Evolutionary conservation across 1,140 invertebrate genomes (phyloP), one percentile per base, ranked within the genome.

Genomic region (Eueides isabella): DNA sequence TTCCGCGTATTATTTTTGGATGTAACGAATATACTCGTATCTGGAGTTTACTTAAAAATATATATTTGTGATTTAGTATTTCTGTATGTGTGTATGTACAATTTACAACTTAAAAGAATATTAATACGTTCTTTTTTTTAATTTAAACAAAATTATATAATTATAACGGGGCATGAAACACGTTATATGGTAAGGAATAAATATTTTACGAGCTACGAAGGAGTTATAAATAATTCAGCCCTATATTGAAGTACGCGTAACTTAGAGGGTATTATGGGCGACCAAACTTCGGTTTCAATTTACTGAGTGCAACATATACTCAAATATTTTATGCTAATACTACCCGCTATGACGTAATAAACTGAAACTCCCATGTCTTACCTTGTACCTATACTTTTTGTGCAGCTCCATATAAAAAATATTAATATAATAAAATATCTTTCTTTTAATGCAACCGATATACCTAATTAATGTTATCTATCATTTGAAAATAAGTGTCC

Each of bases 261-360:
- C 65, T 62, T 23, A 61, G 33, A 68, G 64, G 67, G 48, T 74
- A 61, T 61, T 74, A 71, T 75, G 69, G 66, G 64, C 69, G 35
- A 61, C 65, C 11, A 69, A 74, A 74, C 64, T 67, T 75, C 74
- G 38, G 68, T 71, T 75, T 75, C 79, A 84, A 80, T 86, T 82
- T 80, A 79, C 67, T 71, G 77, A 83, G 81, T 85, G 84, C 68
- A 68, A 19, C 35, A 66, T 68, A 68, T n/a, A 80, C 80, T 81
- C 78, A 70, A 79, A 78, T 84, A 84, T 85, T 78, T 89, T 87
- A 89, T 87, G 85, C 84, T 87, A 83, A 88, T 87, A 80, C 67
- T 26, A 48, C 29, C 67, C 23, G 62, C 26, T 71, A 75, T 75
- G 69, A 62, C 62, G 74, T 75, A 71, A 71, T 75, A 75, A 75